Evolutionary conservation across 2,113 vertebrate species (phyloP), one percentile per base, ranked within the genome.

Genomic region (Cairina moschata): DNA sequence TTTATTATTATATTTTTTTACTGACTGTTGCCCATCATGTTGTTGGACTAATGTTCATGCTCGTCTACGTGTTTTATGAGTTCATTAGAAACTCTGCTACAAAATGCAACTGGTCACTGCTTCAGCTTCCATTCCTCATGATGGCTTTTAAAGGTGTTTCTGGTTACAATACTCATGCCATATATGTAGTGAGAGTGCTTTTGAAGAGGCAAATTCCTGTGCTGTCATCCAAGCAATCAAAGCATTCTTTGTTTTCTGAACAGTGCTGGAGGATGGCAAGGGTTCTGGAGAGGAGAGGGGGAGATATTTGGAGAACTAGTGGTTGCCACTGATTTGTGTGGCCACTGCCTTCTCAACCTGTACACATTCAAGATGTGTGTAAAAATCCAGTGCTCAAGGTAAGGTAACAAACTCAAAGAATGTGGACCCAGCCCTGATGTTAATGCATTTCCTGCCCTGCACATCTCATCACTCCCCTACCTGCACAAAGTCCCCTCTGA

Each of bases 141-240:
- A 86, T 69, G 44, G 74, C 29, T 93, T 87, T 86, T 84, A 88
- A 88, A 93, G 83, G 69, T 83, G 69, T 44, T 90, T 90, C 92
- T 95, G 40, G 62, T 86, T 91, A 67, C 34, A 75, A 34, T 79
- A 84, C 74, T 94, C 91, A 91, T 66, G 67, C 60, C 14, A 59
- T 80, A 76, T 71, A 82, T 75, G 65, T 60, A 81, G 10, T 86
- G 36, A 0, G 2, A 94, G 76, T 74, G 89, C 75, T 91, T 91
- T 95, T 93, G 80, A 95, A 92, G 92, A 95, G 84, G 77, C 66
- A 66, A 91, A 97, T 96, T 94, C 90, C 88, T 95, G 88, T 96
- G 91, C 90, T 95, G 90, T 86, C 90, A 95, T 94, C 86, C 94
- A 94, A 92, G 91, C 65, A 95, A 94, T 92, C 92, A 96, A 93